These are phyloP conservation scores for Gonatopus flavifemur DNA, from an alignment of 1,140 invertebrate genomes.

Conservation along the genomic window DNA sequence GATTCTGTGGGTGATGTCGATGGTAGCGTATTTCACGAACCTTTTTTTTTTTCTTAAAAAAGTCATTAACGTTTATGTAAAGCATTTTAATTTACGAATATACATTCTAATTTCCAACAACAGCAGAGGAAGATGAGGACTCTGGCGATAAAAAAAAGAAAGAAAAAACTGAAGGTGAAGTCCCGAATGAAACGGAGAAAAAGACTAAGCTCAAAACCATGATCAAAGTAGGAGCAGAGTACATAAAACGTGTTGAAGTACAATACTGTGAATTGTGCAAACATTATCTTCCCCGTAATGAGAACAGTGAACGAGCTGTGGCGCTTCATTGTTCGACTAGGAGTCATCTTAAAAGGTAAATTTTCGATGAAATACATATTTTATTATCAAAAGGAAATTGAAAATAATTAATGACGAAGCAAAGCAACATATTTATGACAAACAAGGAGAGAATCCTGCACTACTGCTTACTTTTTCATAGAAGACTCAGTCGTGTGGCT, in stretches of 20 bases:
- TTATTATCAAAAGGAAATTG: no score
- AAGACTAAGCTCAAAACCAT: conserved; percentile 65
- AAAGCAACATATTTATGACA: no score
- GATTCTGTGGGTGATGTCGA: conserved; percentile 84
- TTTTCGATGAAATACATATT: no score
- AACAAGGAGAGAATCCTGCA: no score
- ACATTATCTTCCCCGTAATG: conserved; percentile 67
- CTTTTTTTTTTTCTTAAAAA: background rate
- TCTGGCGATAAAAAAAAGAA: conserved; percentile 64
- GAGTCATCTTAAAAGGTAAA: conserved; percentile 68
- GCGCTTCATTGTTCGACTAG: conserved; percentile 71
- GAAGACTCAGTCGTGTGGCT: no score
- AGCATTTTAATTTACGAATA: conserved; percentile 6
- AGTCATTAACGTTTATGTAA: background rate
- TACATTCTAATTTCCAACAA: conserved; percentile 19
- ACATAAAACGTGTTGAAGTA: conserved; percentile 74
- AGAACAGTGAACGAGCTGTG: conserved; percentile 65
- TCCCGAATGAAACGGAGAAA: conserved; percentile 50
- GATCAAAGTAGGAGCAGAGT: conserved; percentile 75
- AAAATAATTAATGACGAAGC: no score
- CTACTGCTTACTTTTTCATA: no score
- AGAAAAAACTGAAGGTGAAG: conserved; percentile 46
- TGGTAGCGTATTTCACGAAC: conserved; percentile 53
- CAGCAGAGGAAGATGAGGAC: conserved; percentile 65
- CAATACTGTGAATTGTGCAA: conserved; percentile 73